Percentiles rank a stretch among this genome's conserved stretches.
Conservation (phyloP, 1,140 invertebrate species). For the Platyura marginata region DNA sequence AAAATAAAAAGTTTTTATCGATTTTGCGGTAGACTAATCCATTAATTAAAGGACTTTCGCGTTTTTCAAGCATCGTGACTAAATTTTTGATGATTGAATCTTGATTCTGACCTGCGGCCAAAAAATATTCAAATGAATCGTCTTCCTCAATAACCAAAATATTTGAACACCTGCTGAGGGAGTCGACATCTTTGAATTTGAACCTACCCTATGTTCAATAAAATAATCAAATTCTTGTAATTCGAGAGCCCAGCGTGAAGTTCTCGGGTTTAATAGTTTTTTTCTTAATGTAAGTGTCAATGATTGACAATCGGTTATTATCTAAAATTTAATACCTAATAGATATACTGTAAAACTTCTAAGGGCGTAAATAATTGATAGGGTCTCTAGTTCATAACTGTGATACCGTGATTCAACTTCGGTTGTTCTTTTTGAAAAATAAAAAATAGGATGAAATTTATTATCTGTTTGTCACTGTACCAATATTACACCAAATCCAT, state of each 20-base stretch:
- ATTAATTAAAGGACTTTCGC: not conserved
- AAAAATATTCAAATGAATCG: constrained; percentile 5
- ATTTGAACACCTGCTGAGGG: constrained; percentile 8
- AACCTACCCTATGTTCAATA: constrained; percentile 6
- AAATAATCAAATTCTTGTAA: constrained; percentile 6
- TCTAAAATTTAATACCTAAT: constrained; percentile 24
- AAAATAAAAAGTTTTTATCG: constrained; percentile 15
- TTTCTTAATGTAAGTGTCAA: constrained; percentile 22
- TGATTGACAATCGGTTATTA: constrained; percentile 23
- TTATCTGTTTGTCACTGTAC: constrained; percentile 13
- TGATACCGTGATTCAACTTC: constrained; percentile 23
- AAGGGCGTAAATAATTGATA: constrained; percentile 29
- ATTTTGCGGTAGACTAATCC: constrained; percentile 12
- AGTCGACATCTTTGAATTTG: constrained; percentile 13
- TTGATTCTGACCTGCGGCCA: constrained; percentile 4
- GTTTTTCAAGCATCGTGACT: constrained; percentile 1
- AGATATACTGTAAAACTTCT: constrained; percentile 30
- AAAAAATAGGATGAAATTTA: constrained; percentile 20
- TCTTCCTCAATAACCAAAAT: constrained; percentile 4
- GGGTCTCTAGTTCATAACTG: constrained; percentile 27
- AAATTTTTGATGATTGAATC: constrained; percentile 4
- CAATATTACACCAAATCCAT: constrained; percentile 14
- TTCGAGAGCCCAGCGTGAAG: constrained; percentile 17
- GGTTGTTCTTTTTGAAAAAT: constrained; percentile 23
- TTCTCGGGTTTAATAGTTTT: constrained; percentile 16